Evolutionary conservation across 2,113 vertebrate genomes (phyloP).

Genomic region (Colistium nudipinnis): DNA sequence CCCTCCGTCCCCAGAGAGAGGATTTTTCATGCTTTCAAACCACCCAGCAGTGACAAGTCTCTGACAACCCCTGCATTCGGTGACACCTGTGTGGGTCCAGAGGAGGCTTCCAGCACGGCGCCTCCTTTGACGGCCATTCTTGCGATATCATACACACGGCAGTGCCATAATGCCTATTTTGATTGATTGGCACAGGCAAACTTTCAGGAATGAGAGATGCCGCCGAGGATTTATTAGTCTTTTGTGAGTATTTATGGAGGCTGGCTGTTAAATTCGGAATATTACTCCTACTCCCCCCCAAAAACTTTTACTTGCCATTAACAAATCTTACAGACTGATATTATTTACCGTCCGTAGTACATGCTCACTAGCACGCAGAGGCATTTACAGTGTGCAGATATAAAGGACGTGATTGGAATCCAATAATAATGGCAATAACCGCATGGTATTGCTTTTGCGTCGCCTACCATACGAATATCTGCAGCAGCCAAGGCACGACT

Average conservation of each 20-base stretch:
- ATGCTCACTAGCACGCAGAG: background rate
- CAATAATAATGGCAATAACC: background rate
- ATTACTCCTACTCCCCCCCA: background rate
- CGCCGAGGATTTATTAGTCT: conserved; percentile 35
- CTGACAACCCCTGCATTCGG: conserved; percentile 73
- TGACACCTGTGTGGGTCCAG: conserved; percentile 77
- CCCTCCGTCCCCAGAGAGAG: conserved; percentile 59
- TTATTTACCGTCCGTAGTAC: background rate
- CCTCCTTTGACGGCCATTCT: conserved; percentile 69
- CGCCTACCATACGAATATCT: too few relatives aligned
- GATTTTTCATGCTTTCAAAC: conserved; percentile 76
- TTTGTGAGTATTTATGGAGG: conserved; percentile 3
- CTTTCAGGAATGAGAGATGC: conserved; percentile 40
- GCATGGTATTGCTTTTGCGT: too few relatives aligned
- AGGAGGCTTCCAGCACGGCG: conserved; percentile 64
- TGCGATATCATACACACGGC: conserved; percentile 60
- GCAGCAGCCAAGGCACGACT: too few relatives aligned
- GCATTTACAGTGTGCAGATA: background rate
- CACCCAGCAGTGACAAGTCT: conserved; percentile 75
- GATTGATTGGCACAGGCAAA: conserved; percentile 65
- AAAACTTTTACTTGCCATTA: conserved; percentile 24
- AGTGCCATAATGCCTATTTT: conserved; percentile 35
- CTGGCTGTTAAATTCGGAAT: background rate
- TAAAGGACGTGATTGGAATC: background rate
- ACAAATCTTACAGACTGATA: background rate